Conservation (phyloP, 2,888 invertebrate species). For the Micoletzkya japonica region DNA sequence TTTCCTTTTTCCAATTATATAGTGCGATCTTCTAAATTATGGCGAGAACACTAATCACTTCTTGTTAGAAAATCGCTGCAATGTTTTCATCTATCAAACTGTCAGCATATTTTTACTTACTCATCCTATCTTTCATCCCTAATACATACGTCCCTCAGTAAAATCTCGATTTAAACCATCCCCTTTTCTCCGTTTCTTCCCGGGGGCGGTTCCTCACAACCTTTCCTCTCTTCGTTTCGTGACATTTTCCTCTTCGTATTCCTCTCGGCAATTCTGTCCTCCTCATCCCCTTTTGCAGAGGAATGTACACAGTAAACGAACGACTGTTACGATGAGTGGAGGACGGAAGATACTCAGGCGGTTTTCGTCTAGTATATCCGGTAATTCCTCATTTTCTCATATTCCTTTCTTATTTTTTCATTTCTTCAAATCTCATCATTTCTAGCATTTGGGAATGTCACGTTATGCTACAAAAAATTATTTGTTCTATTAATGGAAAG, state of each 20-base stretch:
- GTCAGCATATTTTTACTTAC: too few relatives aligned
- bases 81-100: too few relatives aligned
- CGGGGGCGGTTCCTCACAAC: background rate
- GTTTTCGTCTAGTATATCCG: conserved; percentile 47
- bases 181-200: background rate
- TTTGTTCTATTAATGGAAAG: background rate
- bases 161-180: too few relatives aligned
- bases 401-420: background rate
- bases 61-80: too few relatives aligned
- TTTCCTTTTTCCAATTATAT: too few relatives aligned
- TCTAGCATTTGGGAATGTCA: background rate
- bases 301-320: too few relatives aligned
- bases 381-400: conserved; percentile 32
- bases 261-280: too few relatives aligned
- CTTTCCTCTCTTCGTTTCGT: background rate
- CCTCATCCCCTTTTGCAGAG: too few relatives aligned
- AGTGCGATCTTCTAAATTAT: too few relatives aligned
- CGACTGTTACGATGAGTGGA: conserved; percentile 10
- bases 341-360: conserved; percentile 38
- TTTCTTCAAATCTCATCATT: background rate
- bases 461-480: background rate
- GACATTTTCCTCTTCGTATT: background rate
- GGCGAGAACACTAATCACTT: too few relatives aligned
- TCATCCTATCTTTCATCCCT: too few relatives aligned
- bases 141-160: too few relatives aligned